Base-by-base conservation (phyloP, 2,888 invertebrate species). In the Xestia c-nigrum region DNA sequence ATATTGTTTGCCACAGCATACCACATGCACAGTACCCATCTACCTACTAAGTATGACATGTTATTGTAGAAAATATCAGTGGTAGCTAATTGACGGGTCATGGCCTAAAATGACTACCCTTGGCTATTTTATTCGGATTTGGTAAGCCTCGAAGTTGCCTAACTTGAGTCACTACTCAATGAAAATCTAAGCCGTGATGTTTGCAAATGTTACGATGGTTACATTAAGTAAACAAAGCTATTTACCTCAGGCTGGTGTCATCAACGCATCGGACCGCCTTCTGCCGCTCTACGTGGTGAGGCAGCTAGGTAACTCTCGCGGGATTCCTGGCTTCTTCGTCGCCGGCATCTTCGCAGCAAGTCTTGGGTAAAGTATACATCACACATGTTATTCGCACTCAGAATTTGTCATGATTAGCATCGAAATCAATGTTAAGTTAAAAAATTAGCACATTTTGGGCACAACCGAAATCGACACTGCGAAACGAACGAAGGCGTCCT, bases 261-360 rank as follows among this genome's bases (percentile, higher is more conserved):
- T 98, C 77, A 96, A 95, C 69, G 98, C 97, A 0, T 97, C 98
- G 6, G 99, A 99, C 94, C 98, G 99, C 93, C 96, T 99, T 61
- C 97, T 99, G 81, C 99, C 99, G 0, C 97, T 98, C 57, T 99
- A 99, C 92, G 99, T 99, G 46, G 98, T 99, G 97, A 98, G 98
- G 80, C 97, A 98, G 79, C 97, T 99, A 91, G 98, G 98, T 0
- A 92, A 97, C 68, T 96, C 98, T 57, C 97, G 97, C 52, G 99
- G 99, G 0, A 95, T 99, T 3, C 98, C 99, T 1, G 99, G 99
- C 5, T 98, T 99, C 89, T 99, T 99, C 94, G 99, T 99, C 0
- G 99, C 99, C 7, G 99, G 99, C 38, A 98, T 99, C 79, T 99
- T 99, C 93, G 99, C 99, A 61, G 99, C 99, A 2, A 99, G 99